Conservation (phyloP, 1,140 invertebrate genomes). For the Scaptomyza montana region DNA sequence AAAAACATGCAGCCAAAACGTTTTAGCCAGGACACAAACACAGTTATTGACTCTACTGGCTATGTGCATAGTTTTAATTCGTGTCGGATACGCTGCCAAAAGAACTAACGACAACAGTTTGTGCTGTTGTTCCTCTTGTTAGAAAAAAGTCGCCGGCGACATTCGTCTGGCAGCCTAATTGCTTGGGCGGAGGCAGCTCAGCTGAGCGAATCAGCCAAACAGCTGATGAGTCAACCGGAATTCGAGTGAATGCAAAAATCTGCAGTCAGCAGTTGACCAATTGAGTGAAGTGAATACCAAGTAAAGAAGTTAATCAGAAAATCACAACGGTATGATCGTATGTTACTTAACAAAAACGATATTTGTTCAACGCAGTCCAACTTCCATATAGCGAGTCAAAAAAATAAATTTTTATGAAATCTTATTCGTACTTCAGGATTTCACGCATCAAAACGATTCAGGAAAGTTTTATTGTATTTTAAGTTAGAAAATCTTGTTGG, state of each 20-base stretch:
- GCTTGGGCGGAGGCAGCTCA: conserved; percentile 15
- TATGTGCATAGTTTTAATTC: conserved; percentile 55
- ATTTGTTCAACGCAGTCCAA: too few relatives aligned
- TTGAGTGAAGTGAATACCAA: neutral
- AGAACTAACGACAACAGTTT: conserved; percentile 21
- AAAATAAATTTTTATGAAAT: too few relatives aligned
- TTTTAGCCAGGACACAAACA: conserved; percentile 41
- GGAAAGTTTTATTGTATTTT: too few relatives aligned
- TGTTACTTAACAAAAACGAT: too few relatives aligned
- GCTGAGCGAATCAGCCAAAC: conserved; percentile 18
- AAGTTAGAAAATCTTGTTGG: too few relatives aligned
- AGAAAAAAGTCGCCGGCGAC: conserved; percentile 45
- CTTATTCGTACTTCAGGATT: too few relatives aligned
- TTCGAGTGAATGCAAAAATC: conserved; percentile 15
- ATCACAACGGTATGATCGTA: too few relatives aligned
- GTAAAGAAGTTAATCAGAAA: too few relatives aligned
- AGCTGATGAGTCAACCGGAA: conserved; percentile 48
- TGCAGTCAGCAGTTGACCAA: conserved; percentile 1
- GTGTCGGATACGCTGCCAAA: conserved; percentile 50
- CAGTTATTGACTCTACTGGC: conserved; percentile 16
- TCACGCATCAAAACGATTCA: too few relatives aligned
- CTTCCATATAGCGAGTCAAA: too few relatives aligned
- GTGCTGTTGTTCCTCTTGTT: conserved; percentile 9
- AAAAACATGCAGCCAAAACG: neutral
- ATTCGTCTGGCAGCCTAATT: conserved; percentile 58